Evolutionary conservation across 2,797 vertebrate genomes (phyloP).

Genomic region (Danio tinwini): DNA sequence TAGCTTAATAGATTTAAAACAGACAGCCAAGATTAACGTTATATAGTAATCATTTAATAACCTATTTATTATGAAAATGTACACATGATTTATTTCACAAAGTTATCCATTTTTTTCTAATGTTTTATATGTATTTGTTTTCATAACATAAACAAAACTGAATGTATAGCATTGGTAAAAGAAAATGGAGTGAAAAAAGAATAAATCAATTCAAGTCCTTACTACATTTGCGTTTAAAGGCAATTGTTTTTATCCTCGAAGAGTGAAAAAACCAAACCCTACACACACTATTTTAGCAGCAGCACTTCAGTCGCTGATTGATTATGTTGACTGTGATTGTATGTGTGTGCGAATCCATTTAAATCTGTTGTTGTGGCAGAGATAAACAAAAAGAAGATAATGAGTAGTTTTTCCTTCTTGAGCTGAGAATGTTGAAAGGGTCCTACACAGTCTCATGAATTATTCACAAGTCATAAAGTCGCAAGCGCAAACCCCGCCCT

Average conservation of each 20-base stretch:
- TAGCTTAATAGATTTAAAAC: too few species aligned
- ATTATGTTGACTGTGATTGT: slow-evolving; percentile 32
- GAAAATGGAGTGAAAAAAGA: background rate
- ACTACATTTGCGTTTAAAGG: background rate
- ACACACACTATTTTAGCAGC: background rate
- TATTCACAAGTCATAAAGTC: slow-evolving; percentile 68
- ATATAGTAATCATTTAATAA: too few species aligned
- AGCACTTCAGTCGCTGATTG: slow-evolving; percentile 39
- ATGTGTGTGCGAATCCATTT: background rate
- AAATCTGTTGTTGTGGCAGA: slow-evolving; percentile 49
- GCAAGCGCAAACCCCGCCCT: slow-evolving; percentile 33
- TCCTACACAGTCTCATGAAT: slow-evolving; percentile 62
- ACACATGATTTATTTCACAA: too few species aligned
- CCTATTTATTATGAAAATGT: too few species aligned
- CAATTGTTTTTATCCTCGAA: background rate
- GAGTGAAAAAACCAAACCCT: slow-evolving; percentile 4
- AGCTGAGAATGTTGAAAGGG: slow-evolving; percentile 58
- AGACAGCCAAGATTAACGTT: too few species aligned
- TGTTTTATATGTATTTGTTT: background rate
- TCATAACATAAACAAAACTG: background rate
- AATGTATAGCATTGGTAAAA: background rate
- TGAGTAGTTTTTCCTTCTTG: slow-evolving; percentile 68
- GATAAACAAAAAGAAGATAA: slow-evolving; percentile 68
- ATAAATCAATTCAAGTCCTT: background rate
- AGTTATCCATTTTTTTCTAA: too few species aligned